phyloP scores from a whole-genome alignment of 2,113 vertebrate genomes.

The Larimichthys polyactis region DNA sequence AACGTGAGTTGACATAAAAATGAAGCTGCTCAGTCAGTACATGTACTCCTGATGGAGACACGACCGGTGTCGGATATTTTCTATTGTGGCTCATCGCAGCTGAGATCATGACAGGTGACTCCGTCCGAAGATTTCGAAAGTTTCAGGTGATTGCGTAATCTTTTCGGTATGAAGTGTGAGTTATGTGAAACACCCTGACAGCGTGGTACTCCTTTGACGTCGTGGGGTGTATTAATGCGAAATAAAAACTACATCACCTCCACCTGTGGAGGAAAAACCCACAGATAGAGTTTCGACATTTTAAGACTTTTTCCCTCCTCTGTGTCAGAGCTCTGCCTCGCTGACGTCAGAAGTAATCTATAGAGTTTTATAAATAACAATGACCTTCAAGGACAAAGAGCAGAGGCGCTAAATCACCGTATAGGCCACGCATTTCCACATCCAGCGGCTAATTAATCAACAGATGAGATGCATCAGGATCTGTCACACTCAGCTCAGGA shows the following conservation, averaged over 20 bases:
- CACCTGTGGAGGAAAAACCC: not conserved
- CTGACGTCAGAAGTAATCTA: not conserved
- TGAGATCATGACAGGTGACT: not conserved
- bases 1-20: not conserved
- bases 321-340: not conserved
- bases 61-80: not conserved
- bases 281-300: not conserved
- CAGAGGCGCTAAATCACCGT: not conserved
- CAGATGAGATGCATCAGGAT: not conserved
- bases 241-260: not conserved
- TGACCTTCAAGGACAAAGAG: not conserved
- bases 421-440: not conserved
- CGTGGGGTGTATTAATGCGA: not conserved
- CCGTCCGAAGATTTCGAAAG: not conserved
- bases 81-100: not conserved
- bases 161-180: not conserved
- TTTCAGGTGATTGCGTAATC: not conserved
- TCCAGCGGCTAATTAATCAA: slow-evolving; percentile 12
- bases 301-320: not conserved
- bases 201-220: not conserved
- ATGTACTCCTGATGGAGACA: not conserved
- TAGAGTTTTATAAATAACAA: not conserved
- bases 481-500: not conserved
- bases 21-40: not conserved
- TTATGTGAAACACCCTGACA: not conserved